Evolutionary conservation across 2,797 vertebrate genomes (phyloP).

Genomic region (Chelon labrosus): DNA sequence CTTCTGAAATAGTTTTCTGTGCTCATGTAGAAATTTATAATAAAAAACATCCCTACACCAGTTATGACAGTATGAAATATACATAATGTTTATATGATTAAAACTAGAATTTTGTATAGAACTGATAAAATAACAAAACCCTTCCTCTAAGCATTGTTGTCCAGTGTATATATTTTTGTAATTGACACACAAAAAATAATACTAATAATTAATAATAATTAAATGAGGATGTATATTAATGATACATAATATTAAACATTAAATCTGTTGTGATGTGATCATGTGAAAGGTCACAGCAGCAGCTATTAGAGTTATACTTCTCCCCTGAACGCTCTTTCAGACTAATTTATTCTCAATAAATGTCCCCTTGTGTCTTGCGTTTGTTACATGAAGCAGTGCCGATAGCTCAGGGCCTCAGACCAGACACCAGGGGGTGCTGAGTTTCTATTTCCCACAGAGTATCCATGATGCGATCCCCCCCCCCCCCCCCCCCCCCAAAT

Average conservation of each 20-base stretch:
- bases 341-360: slow-evolving; percentile 11
- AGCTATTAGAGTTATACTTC: no score
- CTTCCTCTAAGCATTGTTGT: no score
- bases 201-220: no score
- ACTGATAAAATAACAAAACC: no score
- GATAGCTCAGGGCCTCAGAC: slow-evolving; percentile 14
- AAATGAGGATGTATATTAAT: not conserved
- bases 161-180: not conserved
- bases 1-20: no score
- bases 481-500: slow-evolving; percentile 34
- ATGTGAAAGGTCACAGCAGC: not conserved
- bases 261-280: not conserved
- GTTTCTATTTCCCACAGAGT: slow-evolving; percentile 56
- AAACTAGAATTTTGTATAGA: no score
- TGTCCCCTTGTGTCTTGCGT: slow-evolving; percentile 14
- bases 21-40: no score
- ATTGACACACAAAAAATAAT: not conserved
- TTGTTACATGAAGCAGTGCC: slow-evolving; percentile 13
- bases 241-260: not conserved
- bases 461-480: slow-evolving; percentile 21
- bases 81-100: no score
- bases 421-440: slow-evolving; percentile 78
- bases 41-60: no score
- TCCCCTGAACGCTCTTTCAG: no score
- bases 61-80: no score